Conservation (phyloP, 1,140 invertebrate species). For the Catajapyx aquilonaris region DNA sequence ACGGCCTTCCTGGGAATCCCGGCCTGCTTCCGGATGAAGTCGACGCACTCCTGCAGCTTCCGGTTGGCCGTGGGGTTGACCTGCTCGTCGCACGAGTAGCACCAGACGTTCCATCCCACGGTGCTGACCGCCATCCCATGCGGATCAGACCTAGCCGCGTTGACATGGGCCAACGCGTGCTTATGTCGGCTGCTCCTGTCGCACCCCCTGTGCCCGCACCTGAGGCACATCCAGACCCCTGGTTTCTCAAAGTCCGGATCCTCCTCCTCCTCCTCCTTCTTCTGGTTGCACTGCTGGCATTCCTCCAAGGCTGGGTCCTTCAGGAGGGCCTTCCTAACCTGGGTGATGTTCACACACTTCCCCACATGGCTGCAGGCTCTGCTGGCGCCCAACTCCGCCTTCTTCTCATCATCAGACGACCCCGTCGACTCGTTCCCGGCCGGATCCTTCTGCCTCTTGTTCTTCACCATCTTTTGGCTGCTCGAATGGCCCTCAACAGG, state of each 20-base stretch:
- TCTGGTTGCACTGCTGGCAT: too few species aligned
- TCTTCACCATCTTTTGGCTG: too few species aligned
- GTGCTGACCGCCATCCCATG: conserved; percentile 55
- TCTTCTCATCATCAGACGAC: too few species aligned
- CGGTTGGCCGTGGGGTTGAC: conserved; percentile 14
- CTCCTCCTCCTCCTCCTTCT: too few species aligned
- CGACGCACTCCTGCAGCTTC: conserved; percentile 20
- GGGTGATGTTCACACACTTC: conserved; percentile 39
- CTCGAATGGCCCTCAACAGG: too few species aligned
- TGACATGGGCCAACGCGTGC: conserved; percentile 55
- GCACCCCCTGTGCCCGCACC: conserved; percentile 54
- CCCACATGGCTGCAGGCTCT: conserved; percentile 38
- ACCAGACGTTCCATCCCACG: conserved; percentile 48
- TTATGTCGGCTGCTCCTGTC: conserved; percentile 38
- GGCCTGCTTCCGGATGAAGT: conserved; percentile 8
- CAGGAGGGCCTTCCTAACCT: conserved; percentile 38
- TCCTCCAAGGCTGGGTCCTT: too few species aligned
- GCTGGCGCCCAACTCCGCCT: too few species aligned
- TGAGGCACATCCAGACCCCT: conserved; percentile 34
- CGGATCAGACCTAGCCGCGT: conserved; percentile 46
- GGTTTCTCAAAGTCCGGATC: too few species aligned
- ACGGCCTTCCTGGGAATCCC: conserved; percentile 9
- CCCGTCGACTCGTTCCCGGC: too few species aligned
- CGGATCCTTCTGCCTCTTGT: too few species aligned
- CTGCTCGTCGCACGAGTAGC: too few species aligned